Evolutionary conservation across 1,140 invertebrate genomes (phyloP), one percentile per base, ranked within the genome.

Genomic region (Contarinia nasturtii): DNA sequence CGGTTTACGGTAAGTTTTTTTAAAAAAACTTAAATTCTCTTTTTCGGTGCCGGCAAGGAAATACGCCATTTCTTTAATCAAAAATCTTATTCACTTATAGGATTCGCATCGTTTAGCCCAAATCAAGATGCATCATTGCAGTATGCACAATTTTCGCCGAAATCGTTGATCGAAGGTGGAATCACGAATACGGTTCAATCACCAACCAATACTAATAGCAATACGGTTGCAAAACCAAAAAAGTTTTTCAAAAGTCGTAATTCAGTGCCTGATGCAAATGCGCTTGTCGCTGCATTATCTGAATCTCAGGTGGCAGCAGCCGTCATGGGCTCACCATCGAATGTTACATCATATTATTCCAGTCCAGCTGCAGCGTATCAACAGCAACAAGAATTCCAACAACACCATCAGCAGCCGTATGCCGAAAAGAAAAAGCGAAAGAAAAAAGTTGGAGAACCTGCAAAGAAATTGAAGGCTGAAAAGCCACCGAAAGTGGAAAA

Each of bases 201-300:
- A 60, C 71, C 72, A 47, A 71, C 72, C 49, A 53, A 68, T 50
- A 71, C 72, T 49, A 53, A 68, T 50, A 68, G 66, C 54, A 47
- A 66, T 68, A 51, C 71, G 61, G 52, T 52, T 18, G 51, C 67
- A 38, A 86, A 86, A 58, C 86, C 86, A 41, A 86, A 86, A 55
- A 91, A 91, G 58, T 90, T 90, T 66, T 89, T 90, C 60, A 91
- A 91, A 59, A 88, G 84, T 56, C 71, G 86, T 27, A 84, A 82
- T 63, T 66, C 71, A 2, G 76, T 75, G 18, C 41, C 41, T 11
- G 20, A 61, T 66, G 33, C 27, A 27, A 63, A 65, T 17, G 56
- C 59, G 7, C 33, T 27, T 14, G 42, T 34, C 15, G 21, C 50
- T 5, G 18, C 45, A 7, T 33, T 33, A 10, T 34, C 44, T 15